These are phyloP conservation scores for Acinonyx jubatus DNA, from an alignment of 2,113 vertebrate genomes.

Conservation along the genomic window DNA sequence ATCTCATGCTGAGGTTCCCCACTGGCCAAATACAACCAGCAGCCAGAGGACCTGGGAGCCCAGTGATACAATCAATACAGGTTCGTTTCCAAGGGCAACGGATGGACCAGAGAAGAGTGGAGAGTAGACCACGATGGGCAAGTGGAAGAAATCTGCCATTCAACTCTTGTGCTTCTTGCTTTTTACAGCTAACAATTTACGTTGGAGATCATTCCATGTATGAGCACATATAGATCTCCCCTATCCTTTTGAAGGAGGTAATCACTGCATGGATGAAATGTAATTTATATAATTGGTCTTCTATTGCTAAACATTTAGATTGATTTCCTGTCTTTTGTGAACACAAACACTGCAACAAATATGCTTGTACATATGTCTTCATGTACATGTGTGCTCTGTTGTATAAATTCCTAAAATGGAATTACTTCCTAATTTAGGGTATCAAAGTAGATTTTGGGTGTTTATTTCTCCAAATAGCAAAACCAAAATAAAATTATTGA, in stretches of 20 bases:
- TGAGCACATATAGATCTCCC: neutral
- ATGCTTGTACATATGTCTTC: slow-evolving; percentile 69
- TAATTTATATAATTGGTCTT: slow-evolving; percentile 64
- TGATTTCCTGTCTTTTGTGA: slow-evolving; percentile 70
- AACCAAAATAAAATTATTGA: neutral
- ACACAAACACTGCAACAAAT: slow-evolving; percentile 69
- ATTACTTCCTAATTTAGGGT: slow-evolving; percentile 31
- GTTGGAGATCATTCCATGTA: neutral
- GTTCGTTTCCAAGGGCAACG: neutral
- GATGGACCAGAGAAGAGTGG: neutral
- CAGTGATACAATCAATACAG: neutral
- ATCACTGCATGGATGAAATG: slow-evolving; percentile 27
- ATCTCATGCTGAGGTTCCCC: neutral
- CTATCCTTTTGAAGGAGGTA: slow-evolving; percentile 10
- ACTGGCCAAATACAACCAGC: neutral
- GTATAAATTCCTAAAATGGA: slow-evolving; percentile 44
- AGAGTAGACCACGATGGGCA: neutral
- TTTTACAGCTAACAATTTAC: neutral
- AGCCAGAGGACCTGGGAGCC: neutral
- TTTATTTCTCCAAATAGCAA: neutral
- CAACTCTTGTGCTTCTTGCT: neutral
- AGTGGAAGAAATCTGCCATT: neutral
- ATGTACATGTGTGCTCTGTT: slow-evolving; percentile 49
- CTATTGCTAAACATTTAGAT: slow-evolving; percentile 72
- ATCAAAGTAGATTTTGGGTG: slow-evolving; percentile 23